Evolutionary conservation across 2,797 vertebrate genomes (phyloP).

Genomic region (Epinephelus awoara): DNA sequence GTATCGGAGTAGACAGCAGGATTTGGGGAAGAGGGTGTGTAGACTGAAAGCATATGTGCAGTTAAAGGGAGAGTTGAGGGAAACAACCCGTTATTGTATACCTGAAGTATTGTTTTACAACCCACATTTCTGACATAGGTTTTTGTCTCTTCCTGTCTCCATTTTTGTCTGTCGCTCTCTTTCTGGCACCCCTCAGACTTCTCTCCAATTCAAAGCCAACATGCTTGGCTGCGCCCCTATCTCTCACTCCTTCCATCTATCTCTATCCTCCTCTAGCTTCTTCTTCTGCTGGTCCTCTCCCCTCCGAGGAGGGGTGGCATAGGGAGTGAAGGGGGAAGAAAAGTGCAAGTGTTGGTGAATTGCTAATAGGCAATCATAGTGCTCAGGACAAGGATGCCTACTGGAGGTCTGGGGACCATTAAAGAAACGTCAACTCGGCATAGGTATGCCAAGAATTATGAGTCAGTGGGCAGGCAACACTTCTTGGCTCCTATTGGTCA

Average conservation of each 20-base stretch:
- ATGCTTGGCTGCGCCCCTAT: slow-evolving; percentile 62
- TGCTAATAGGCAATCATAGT: slow-evolving; percentile 89
- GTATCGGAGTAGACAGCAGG: slow-evolving; percentile 25
- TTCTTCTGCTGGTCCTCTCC: slow-evolving; percentile 47
- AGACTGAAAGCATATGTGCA: slow-evolving; percentile 13
- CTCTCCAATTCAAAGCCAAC: slow-evolving; percentile 63
- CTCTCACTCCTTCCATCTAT: slow-evolving; percentile 57
- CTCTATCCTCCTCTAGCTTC: slow-evolving; percentile 60
- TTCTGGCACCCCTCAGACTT: slow-evolving; percentile 61
- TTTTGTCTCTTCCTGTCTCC: slow-evolving; percentile 38
- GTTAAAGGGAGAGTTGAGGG: slow-evolving; percentile 20
- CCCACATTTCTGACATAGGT: slow-evolving; percentile 31
- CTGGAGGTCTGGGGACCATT: slow-evolving; percentile 87
- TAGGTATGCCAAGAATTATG: slow-evolving; percentile 88
- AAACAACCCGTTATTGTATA: neutral
- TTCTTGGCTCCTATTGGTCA: slow-evolving; percentile 84
- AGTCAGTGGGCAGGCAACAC: slow-evolving; percentile 84
- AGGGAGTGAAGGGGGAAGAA: slow-evolving; percentile 67
- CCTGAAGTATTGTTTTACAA: slow-evolving; percentile 31
- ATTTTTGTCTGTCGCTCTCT: slow-evolving; percentile 52
- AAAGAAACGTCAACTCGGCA: slow-evolving; percentile 88
- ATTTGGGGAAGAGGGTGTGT: slow-evolving; percentile 17
- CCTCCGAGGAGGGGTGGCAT: slow-evolving; percentile 56
- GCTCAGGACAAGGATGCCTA: slow-evolving; percentile 81
- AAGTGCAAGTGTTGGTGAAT: slow-evolving; percentile 87